These are phyloP conservation scores for Hexactinellida sp. DNA, from an alignment of 37 sponge, comb jelly and placozoan genomes.

Conservation along the genomic window DNA sequence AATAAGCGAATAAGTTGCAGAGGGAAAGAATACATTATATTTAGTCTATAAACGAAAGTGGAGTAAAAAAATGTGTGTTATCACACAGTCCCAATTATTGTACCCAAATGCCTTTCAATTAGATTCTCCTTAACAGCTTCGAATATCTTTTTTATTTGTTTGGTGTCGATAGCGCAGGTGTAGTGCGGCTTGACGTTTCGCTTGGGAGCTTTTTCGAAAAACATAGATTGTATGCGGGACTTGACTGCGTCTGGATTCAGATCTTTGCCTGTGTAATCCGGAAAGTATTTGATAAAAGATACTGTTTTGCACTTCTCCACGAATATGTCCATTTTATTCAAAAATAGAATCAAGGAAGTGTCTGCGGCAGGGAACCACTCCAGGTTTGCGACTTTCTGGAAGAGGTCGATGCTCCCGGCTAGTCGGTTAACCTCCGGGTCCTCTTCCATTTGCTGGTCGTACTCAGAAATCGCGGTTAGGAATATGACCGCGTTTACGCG, in stretches of 20 bases:
- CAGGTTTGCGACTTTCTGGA: not conserved
- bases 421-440: not conserved
- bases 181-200: not conserved
- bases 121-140: not conserved
- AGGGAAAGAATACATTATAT: not conserved
- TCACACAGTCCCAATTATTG: not conserved
- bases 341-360: not conserved
- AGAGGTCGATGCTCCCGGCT: not conserved
- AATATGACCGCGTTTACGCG: not conserved
- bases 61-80: not conserved
- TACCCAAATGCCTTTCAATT: not conserved
- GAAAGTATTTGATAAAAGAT: not conserved
- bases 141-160: not conserved
- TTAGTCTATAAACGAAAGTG: not conserved
- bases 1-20: not conserved
- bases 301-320: not conserved
- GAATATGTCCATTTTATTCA: not conserved
- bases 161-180: not conserved
- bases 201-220: not conserved
- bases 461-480: not conserved
- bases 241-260: not conserved
- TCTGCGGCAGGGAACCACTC: not conserved
- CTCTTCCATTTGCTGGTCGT: not conserved
- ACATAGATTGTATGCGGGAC: not conserved
- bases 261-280: not conserved